Percentiles rank a stretch among this genome's conserved stretches.
Evolutionary conservation across 2,797 vertebrate genomes (phyloP).

Genomic region (Gallinago solitaria): DNA sequence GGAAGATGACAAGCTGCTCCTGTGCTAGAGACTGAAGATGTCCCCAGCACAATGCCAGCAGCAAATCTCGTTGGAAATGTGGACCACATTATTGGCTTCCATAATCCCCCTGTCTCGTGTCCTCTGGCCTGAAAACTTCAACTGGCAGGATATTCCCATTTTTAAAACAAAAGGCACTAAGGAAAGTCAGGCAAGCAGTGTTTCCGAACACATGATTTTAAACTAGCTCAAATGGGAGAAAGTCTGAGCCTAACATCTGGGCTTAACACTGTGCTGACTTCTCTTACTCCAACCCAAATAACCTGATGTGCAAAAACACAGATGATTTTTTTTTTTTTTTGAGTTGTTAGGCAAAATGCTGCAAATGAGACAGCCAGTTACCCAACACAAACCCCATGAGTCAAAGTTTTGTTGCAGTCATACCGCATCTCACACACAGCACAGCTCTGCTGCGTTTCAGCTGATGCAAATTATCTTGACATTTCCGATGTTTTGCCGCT

Average conservation of each 20-base stretch:
- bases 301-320: background rate
- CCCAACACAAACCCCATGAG: background rate
- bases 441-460: background rate
- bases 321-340: background rate
- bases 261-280: background rate
- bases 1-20: background rate
- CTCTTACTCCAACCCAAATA: background rate
- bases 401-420: background rate
- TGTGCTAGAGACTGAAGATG: no score
- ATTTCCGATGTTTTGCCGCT: background rate
- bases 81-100: background rate
- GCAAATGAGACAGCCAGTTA: background rate
- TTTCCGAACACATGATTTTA: background rate
- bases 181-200: background rate
- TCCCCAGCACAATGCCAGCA: background rate
- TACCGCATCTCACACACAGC: accelerated
- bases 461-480: background rate
- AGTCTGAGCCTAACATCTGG: background rate
- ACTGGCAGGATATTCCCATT: background rate
- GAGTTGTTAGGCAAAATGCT: background rate
- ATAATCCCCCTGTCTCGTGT: no score
- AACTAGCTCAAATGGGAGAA: background rate
- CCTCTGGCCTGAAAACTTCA: background rate
- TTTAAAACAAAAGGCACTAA: background rate
- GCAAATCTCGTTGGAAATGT: background rate